Base-by-base conservation (phyloP, 2,888 invertebrate genomes). In the Cerastoderma edule region DNA sequence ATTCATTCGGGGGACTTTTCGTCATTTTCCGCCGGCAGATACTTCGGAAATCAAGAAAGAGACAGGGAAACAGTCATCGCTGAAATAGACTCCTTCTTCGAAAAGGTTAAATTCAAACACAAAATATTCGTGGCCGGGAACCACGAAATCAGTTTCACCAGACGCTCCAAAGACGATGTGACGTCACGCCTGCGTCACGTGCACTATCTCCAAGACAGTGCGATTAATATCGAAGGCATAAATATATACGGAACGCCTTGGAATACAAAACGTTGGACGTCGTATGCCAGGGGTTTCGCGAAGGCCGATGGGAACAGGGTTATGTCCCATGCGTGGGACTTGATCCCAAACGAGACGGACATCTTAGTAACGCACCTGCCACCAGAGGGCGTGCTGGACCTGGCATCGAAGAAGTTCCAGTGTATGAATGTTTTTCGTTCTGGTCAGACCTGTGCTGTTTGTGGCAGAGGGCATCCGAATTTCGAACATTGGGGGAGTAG, bases 51-150 rank as follows among this genome's bases (percentile, higher is more conserved):
- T 33, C 72, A 78, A 19, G 35, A 30, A 5, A 48, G 56, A 5
- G 80, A 77, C 35, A 60, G 78, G 30, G 46, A 72, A 24, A 54
- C 72, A 46, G 73, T 80, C 35, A 28, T 82, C 0, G 16, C 39
- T 8, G 80, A 83, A 56, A 74, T 85, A 5, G 74, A 87, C 64
- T 74, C 78, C n/a, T 91, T 90, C 72, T 91, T 91, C 63, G 79
- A 78, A 10, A 78, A 83, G 39, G 69, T 87, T 24, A 87, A 89
- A 13, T 90, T 89, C 72, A 86, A 85, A 71, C 85, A 89, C 54
- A 90, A 89, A 75, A 82, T 91, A 39, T 89, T 90, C 69, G 90
- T 91, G 1, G 87, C 89, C 19, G 91, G 91, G 13, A 91, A 90
- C 78, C 90, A 91, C 78, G 91, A 91, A 44, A 65, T 84, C 33